Percentiles rank a stretch among this genome's conserved stretches.
These are phyloP conservation scores for Apolygus lucorum DNA, from an alignment of 1,140 invertebrate species.

Conservation along the genomic window DNA sequence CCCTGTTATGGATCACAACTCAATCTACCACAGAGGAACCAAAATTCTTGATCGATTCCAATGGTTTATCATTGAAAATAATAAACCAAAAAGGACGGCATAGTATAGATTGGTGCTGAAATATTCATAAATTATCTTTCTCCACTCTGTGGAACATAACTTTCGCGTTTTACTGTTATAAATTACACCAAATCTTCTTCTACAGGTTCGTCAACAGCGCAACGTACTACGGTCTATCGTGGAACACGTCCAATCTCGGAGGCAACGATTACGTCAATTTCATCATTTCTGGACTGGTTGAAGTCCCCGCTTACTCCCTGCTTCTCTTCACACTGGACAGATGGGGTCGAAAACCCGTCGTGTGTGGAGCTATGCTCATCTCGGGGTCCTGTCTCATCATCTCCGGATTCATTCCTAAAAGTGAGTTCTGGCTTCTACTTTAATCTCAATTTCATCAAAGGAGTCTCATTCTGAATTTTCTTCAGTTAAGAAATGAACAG, in stretches of 20 bases:
- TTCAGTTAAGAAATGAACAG: slow-evolving; percentile 18
- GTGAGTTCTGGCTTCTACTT: slow-evolving; percentile 37
- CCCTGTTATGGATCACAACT: too few relatives aligned
- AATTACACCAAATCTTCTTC: too few relatives aligned
- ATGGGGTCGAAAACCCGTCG: slow-evolving; percentile 59
- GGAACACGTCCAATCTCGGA: slow-evolving; percentile 64
- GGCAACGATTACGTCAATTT: slow-evolving; percentile 68
- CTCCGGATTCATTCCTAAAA: slow-evolving; percentile 49
- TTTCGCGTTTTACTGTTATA: too few relatives aligned
- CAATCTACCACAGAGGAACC: too few relatives aligned
- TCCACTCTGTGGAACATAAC: too few relatives aligned
- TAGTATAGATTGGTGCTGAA: too few relatives aligned
- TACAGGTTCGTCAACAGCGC: slow-evolving; percentile 65
- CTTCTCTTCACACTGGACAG: slow-evolving; percentile 59
- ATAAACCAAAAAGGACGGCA: too few relatives aligned
- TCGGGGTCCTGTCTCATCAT: slow-evolving; percentile 53
- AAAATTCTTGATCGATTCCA: too few relatives aligned
- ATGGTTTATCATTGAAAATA: too few relatives aligned
- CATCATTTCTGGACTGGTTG: slow-evolving; percentile 62
- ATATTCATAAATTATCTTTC: too few relatives aligned
- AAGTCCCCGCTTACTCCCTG: slow-evolving; percentile 64
- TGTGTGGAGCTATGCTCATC: slow-evolving; percentile 59
- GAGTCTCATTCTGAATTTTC: slow-evolving; percentile 25
- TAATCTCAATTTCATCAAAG: too few relatives aligned
- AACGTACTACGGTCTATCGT: slow-evolving; percentile 73